Evolutionary conservation across 2,113 vertebrate species (phyloP).

Genomic region (Gallinago undulata): DNA sequence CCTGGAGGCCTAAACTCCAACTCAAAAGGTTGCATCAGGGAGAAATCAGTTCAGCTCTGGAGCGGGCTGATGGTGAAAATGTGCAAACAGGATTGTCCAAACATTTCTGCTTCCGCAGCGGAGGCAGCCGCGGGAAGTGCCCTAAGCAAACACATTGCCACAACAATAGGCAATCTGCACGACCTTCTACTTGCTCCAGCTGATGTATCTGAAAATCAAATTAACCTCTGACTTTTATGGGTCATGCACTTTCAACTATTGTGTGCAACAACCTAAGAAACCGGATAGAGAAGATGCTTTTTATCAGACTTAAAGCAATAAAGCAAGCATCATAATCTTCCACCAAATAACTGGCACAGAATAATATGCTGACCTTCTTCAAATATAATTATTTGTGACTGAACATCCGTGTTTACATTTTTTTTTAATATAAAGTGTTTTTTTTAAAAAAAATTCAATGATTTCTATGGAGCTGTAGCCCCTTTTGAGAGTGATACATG

Average conservation of each 20-base stretch:
- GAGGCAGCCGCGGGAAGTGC: neutral
- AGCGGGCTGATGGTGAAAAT: neutral
- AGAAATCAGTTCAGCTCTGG: neutral
- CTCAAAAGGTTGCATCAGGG: neutral
- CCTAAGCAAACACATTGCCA: neutral
- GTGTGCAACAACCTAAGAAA: neutral
- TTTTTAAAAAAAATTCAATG: neutral
- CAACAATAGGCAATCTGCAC: neutral
- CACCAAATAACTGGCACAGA: neutral
- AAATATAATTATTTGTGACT: neutral
- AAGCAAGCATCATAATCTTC: neutral
- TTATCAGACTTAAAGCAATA: constrained; percentile 9
- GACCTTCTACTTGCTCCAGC: constrained; percentile 5
- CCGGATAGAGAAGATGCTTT: neutral
- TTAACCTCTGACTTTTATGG: constrained; percentile 32
- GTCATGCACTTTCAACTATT: constrained; percentile 1
- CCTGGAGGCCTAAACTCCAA: neutral
- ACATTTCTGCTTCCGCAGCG: neutral
- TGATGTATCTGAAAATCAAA: constrained; percentile 42
- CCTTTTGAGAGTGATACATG: neutral
- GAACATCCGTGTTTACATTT: neutral
- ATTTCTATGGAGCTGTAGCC: neutral
- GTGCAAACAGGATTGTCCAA: neutral
- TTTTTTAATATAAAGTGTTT: neutral
- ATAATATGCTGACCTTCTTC: neutral